These are phyloP conservation scores for Nebria salina DNA, from an alignment of 2,888 invertebrate species.

Conservation along the genomic window DNA sequence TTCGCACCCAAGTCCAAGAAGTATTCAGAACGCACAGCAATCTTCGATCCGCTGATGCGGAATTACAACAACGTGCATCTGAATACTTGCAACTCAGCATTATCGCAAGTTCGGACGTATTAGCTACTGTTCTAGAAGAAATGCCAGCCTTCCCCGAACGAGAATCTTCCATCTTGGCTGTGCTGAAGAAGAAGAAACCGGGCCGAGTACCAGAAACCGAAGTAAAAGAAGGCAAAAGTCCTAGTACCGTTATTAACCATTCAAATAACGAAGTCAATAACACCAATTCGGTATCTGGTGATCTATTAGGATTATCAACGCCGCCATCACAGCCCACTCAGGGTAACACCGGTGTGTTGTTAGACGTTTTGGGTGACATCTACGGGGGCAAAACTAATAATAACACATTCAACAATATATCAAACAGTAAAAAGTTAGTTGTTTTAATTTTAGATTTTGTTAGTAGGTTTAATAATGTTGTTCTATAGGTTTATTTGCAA, in stretches of 20 bases:
- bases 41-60: conserved; percentile 96
- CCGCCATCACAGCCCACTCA: conserved; percentile 77
- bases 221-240: conserved; percentile 84
- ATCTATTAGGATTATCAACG: conserved; percentile 88
- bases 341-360: conserved; percentile 79
- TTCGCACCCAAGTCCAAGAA: conserved; percentile 94
- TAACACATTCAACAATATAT: conserved; percentile 73
- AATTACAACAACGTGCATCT: conserved; percentile 96
- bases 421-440: conserved; percentile 85
- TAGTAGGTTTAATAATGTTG: neutral
- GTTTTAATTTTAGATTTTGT: conserved; percentile 6
- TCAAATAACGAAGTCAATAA: conserved; percentile 63
- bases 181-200: conserved; percentile 98
- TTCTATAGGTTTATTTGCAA: conserved; percentile 84
- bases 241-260: conserved; percentile 68
- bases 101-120: conserved; percentile 94
- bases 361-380: conserved; percentile 92
- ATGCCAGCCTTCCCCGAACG: conserved; percentile 99
- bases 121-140: conserved; percentile 98
- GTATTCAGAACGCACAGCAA: conserved; percentile 95
- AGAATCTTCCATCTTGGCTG: conserved; percentile 96
- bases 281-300: conserved; percentile 71
- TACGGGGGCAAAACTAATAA: conserved; percentile 74
- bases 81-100: conserved; percentile 97
- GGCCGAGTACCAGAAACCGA: conserved; percentile 91